These are phyloP conservation scores for Halocynthia aurantium DNA, from an alignment of 23 tunicate species.

Conservation along the genomic window DNA sequence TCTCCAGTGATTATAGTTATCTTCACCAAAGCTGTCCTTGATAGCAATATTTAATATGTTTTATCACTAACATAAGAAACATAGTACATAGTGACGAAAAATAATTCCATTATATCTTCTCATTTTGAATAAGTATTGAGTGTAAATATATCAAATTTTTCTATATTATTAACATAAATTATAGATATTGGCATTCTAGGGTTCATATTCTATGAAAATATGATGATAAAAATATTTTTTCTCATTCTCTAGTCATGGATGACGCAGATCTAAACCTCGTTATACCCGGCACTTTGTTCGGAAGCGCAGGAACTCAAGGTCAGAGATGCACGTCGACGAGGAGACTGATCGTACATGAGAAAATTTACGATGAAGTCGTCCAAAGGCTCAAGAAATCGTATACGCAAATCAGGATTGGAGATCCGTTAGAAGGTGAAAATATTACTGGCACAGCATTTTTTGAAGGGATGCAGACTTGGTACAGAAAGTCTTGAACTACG, in stretches of 20 bases:
- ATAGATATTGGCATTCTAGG: too few species aligned
- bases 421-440: constrained; percentile 64
- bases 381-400: constrained; percentile 77
- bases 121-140: too few species aligned
- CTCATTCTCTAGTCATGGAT: constrained; percentile 52
- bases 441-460: not conserved
- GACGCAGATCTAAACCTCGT: constrained; percentile 94
- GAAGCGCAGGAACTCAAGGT: constrained; percentile 95
- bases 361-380: constrained; percentile 71
- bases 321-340: constrained; percentile 90
- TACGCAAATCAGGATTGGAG: constrained; percentile 73
- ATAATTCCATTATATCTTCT: too few species aligned
- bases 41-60: too few species aligned
- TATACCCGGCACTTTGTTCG: constrained; percentile 69
- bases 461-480: not conserved
- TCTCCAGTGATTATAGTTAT: too few species aligned
- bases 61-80: too few species aligned
- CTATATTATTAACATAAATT: too few species aligned
- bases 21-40: too few species aligned
- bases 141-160: too few species aligned
- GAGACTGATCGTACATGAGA: constrained; percentile 69
- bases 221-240: too few species aligned
- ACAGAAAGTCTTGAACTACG: not conserved
- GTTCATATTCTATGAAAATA: too few species aligned
- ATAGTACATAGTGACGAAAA: too few species aligned